Conservation (phyloP, 2,888 invertebrate species). For the Epinotia ramella region DNA sequence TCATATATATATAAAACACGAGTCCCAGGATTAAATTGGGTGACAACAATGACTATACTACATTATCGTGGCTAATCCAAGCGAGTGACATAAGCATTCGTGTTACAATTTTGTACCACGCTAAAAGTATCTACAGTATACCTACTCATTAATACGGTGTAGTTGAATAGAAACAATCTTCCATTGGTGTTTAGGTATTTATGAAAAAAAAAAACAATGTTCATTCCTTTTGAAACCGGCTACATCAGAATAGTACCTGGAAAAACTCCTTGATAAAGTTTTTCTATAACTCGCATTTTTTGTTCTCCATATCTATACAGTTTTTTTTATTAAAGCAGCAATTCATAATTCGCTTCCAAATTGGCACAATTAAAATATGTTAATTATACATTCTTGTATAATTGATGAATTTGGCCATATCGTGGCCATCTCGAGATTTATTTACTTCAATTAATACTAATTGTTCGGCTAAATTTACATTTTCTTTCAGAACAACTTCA, state of each 20-base stretch:
- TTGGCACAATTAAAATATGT: slow-evolving; percentile 44
- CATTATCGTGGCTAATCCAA: slow-evolving; percentile 23
- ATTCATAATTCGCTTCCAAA: slow-evolving; percentile 35
- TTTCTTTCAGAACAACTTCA: not conserved
- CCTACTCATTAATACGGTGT: too few species aligned
- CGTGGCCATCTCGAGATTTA: slow-evolving; percentile 34
- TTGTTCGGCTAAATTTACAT: slow-evolving; percentile 17
- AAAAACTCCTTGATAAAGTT: not conserved
- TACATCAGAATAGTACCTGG: not conserved
- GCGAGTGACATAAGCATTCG: slow-evolving; percentile 28
- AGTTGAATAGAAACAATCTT: not conserved
- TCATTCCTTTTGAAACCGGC: not conserved
- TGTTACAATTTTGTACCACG: slow-evolving; percentile 8
- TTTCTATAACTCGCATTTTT: slow-evolving; percentile 14
- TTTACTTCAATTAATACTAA: slow-evolving; percentile 35
- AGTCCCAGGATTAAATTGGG: slow-evolving; percentile 60
- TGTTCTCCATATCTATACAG: slow-evolving; percentile 5
- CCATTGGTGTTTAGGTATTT: not conserved
- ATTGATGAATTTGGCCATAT: slow-evolving; percentile 40
- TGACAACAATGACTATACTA: slow-evolving; percentile 54
- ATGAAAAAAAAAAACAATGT: not conserved
- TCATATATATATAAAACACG: slow-evolving; percentile 57
- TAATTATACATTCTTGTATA: slow-evolving; percentile 39
- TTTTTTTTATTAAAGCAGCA: slow-evolving; percentile 21
- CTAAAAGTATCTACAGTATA: slow-evolving; percentile 5